Evolutionary conservation across 2,888 invertebrate genomes (phyloP).

Genomic region (Eretmocerus hayati): DNA sequence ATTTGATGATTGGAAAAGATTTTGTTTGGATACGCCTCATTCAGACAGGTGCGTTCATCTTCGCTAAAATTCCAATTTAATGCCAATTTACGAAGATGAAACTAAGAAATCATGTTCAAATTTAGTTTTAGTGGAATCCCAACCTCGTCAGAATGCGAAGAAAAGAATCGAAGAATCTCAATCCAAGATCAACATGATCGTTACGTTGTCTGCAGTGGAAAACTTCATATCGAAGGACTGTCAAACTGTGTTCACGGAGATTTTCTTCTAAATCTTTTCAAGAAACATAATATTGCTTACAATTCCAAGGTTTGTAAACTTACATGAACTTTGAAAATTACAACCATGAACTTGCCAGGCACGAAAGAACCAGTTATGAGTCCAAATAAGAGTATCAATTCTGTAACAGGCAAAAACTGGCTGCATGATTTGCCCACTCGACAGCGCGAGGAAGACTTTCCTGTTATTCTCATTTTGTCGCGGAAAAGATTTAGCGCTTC

Average conservation of each 20-base stretch:
- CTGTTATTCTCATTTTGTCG: conserved; percentile 25
- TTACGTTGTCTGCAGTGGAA: conserved; percentile 27
- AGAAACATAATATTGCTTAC: conserved; percentile 22
- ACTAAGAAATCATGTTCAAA: not conserved
- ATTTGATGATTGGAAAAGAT: conserved; percentile 29
- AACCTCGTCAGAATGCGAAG: not conserved
- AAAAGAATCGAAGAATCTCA: not conserved
- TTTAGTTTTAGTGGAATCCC: not conserved
- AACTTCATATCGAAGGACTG: conserved; percentile 26
- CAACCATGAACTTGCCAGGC: too few relatives aligned
- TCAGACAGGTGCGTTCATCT: conserved; percentile 1
- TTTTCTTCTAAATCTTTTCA: conserved; percentile 19
- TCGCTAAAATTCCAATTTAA: not conserved
- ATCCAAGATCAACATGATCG: conserved; percentile 9
- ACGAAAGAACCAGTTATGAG: too few relatives aligned
- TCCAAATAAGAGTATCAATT: not conserved
- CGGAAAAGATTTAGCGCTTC: conserved; percentile 19
- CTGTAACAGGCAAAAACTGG: conserved; percentile 26
- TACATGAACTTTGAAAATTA: not conserved
- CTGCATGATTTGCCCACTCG: conserved; percentile 28
- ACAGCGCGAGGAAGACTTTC: conserved; percentile 21
- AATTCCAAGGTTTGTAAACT: conserved; percentile 21
- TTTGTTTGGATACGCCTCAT: conserved; percentile 19
- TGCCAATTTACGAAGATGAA: not conserved
- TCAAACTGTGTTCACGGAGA: conserved; percentile 9